Conservation (phyloP, 1,140 invertebrate species). For the Chlorops oryzae region DNA sequence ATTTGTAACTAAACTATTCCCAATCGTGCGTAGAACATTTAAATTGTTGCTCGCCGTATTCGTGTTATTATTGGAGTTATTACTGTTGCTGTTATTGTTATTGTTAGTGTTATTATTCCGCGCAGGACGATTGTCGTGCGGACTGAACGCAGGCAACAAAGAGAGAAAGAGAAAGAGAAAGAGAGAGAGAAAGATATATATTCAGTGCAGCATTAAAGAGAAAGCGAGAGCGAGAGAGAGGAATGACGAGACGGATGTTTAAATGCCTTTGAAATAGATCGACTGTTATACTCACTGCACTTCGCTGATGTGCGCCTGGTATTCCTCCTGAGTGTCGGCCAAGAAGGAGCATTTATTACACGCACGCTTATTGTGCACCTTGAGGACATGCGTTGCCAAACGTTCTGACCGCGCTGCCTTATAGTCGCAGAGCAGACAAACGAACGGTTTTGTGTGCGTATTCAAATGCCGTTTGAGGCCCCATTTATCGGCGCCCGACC, state of each 20-base stretch:
- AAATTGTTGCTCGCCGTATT: slow-evolving; percentile 31
- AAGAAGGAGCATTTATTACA: slow-evolving; percentile 82
- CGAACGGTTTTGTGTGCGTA: slow-evolving; percentile 85
- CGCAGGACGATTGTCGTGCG: slow-evolving; percentile 36
- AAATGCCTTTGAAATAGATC: neutral
- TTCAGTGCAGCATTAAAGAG: too few relatives aligned
- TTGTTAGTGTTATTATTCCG: slow-evolving; percentile 24
- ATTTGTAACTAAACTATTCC: slow-evolving; percentile 44
- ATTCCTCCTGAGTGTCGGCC: slow-evolving; percentile 69
- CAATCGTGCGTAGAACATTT: slow-evolving; percentile 46
- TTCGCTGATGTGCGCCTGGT: slow-evolving; percentile 69
- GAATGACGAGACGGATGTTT: neutral
- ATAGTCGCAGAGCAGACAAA: slow-evolving; percentile 83
- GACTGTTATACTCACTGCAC: slow-evolving; percentile 53
- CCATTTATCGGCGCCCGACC: slow-evolving; percentile 91
- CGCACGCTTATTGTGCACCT: slow-evolving; percentile 83
- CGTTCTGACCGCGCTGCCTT: slow-evolving; percentile 82
- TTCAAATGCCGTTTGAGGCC: slow-evolving; percentile 85
- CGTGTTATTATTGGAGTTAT: neutral
- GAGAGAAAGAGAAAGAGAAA: slow-evolving; percentile 4
- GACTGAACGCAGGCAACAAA: slow-evolving; percentile 24
- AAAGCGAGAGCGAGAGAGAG: neutral
- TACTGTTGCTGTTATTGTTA: slow-evolving; percentile 11
- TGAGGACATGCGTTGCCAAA: slow-evolving; percentile 79
- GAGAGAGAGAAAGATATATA: slow-evolving; percentile 4